A percentile compares a stretch with the other conserved stretches of the same genome.
phyloP scores from a whole-genome alignment of 2,113 vertebrate species.

The Oryzias woworae region DNA sequence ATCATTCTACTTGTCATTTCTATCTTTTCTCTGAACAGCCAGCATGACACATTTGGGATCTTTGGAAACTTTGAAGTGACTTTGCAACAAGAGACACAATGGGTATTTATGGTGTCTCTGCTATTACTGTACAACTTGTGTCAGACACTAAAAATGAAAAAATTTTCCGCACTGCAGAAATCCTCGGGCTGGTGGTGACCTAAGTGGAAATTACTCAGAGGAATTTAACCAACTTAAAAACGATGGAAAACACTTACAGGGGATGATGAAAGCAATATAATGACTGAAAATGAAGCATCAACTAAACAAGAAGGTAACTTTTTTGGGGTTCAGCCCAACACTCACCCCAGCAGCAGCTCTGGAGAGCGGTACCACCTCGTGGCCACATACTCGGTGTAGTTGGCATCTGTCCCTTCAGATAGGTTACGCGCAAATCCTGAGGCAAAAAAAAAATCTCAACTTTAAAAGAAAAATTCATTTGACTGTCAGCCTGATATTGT shows the following conservation, averaged over 20 bases:
- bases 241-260: background rate
- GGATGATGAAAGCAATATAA: background rate
- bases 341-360: slow-evolving; percentile 95
- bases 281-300: background rate
- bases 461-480: slow-evolving; percentile 4
- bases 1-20: background rate
- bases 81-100: background rate
- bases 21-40: background rate
- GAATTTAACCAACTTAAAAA: background rate
- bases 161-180: background rate
- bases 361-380: slow-evolving; percentile 98
- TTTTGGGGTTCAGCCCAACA: slow-evolving; percentile 11
- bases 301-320: background rate
- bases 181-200: background rate
- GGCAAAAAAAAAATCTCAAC: slow-evolving; percentile 12
- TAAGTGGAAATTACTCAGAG: background rate
- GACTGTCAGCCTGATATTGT: background rate
- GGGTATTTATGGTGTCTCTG: background rate
- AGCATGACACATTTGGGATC: background rate
- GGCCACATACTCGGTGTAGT: slow-evolving; percentile 98
- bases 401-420: slow-evolving; percentile 97
- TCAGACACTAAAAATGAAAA: background rate
- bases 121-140: background rate
- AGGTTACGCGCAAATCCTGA: slow-evolving; percentile 97
- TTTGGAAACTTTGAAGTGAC: slow-evolving; percentile 4